These are phyloP conservation scores for Rhagonycha lutea DNA, from an alignment of 2,888 invertebrate genomes.

Conservation along the genomic window DNA sequence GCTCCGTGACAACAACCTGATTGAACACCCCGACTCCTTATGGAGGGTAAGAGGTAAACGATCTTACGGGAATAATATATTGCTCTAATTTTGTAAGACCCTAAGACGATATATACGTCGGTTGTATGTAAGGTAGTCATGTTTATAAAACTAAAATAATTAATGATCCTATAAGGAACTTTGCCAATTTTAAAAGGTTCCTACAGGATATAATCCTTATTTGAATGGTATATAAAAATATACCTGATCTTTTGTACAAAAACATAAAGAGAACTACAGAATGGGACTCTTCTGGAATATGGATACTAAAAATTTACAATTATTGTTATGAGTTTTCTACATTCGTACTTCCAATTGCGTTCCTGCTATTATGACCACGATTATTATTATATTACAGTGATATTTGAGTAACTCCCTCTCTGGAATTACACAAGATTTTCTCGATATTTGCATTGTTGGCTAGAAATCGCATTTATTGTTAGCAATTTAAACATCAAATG, in stretches of 20 bases:
- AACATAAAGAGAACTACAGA: slow-evolving; percentile 13
- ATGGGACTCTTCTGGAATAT: slow-evolving; percentile 16
- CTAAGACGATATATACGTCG: slow-evolving; percentile 19
- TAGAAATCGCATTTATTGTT: slow-evolving; percentile 1
- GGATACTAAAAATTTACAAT: slow-evolving; percentile 28
- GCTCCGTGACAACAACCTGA: slow-evolving; percentile 32
- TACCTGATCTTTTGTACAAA: slow-evolving; percentile 24
- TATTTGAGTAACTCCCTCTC: slow-evolving; percentile 14
- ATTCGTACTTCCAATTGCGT: slow-evolving; percentile 21
- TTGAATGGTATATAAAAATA: slow-evolving; percentile 27
- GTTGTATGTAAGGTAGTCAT: slow-evolving; percentile 24
- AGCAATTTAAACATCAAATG: background rate
- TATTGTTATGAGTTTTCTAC: slow-evolving; percentile 22
- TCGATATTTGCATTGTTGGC: background rate
- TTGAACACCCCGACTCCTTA: slow-evolving; percentile 27
- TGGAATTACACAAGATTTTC: background rate
- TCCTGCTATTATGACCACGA: slow-evolving; percentile 9
- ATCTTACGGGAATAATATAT: slow-evolving; percentile 25
- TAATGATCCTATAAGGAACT: slow-evolving; percentile 27
- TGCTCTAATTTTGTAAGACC: slow-evolving; percentile 27
- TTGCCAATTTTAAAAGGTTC: slow-evolving; percentile 28
- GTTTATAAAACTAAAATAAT: slow-evolving; percentile 29
- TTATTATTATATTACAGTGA: slow-evolving; percentile 18
- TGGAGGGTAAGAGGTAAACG: slow-evolving; percentile 24
- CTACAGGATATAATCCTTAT: slow-evolving; percentile 23